phyloP scores from a whole-genome alignment of 2,888 invertebrate species.

The Apodemia hepburni region DNA sequence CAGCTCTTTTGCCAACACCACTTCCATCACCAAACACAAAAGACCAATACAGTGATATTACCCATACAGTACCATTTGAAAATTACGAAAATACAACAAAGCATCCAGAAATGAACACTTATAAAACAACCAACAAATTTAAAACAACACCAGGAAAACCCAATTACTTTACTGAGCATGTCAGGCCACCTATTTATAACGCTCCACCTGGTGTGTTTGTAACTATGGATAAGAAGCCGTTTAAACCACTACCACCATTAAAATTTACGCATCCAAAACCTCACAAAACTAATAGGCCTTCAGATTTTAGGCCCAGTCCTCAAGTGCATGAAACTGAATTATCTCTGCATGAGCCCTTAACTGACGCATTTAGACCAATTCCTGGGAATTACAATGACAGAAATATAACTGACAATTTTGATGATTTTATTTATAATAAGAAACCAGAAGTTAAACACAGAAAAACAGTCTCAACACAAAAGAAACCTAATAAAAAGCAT shows the following conservation, averaged over 20 bases:
- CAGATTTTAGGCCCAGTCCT: slow-evolving; percentile 66
- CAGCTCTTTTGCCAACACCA: slow-evolving; percentile 58
- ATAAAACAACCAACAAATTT: slow-evolving; percentile 44
- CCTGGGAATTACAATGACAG: slow-evolving; percentile 42
- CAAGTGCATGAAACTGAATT: slow-evolving; percentile 60
- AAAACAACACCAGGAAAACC: slow-evolving; percentile 45
- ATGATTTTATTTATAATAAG: slow-evolving; percentile 36
- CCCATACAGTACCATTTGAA: slow-evolving; percentile 39
- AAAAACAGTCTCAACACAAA: slow-evolving; percentile 36
- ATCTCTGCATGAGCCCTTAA: slow-evolving; percentile 49
- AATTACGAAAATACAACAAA: slow-evolving; percentile 44
- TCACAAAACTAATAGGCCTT: slow-evolving; percentile 43
- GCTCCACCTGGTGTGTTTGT: slow-evolving; percentile 71
- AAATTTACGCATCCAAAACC: slow-evolving; percentile 50
- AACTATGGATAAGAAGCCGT: slow-evolving; percentile 72
- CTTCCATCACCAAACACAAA: slow-evolving; percentile 36
- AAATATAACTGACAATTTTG: slow-evolving; percentile 37
- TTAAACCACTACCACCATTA: slow-evolving; percentile 71
- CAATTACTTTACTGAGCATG: slow-evolving; percentile 55
- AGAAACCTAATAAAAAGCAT: slow-evolving; percentile 54
- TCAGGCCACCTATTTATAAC: slow-evolving; percentile 66
- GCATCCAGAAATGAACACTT: slow-evolving; percentile 44
- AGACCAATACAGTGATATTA: slow-evolving; percentile 43
- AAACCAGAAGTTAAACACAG: slow-evolving; percentile 42
- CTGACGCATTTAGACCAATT: slow-evolving; percentile 66